A percentile compares a stretch with the other conserved stretches of the same genome.
Evolutionary conservation across 2,797 vertebrate species (phyloP).

Genomic region (Gambusia yucatana): DNA sequence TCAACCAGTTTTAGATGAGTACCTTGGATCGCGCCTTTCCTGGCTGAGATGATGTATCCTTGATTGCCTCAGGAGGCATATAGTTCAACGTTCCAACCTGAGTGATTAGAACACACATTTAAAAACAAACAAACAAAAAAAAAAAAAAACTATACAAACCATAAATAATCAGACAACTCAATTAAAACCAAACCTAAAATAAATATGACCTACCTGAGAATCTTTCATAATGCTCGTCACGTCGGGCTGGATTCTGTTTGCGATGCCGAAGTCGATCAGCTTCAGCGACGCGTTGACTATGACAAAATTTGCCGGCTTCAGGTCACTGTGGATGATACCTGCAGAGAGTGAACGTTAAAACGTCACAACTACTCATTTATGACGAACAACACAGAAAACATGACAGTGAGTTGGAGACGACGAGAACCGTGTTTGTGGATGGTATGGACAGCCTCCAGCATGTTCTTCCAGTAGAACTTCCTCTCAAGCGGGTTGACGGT

Average conservation of each 20-base stretch:
- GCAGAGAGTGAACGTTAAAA: neutral
- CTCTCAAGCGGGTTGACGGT: constrained; percentile 89
- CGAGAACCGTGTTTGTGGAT: constrained; percentile 94
- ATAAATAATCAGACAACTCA: neutral
- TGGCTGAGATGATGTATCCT: constrained; percentile 89
- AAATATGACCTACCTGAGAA: constrained; percentile 85
- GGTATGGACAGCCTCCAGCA: constrained; percentile 95
- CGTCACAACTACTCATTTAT: neutral
- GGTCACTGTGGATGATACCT: constrained; percentile 97
- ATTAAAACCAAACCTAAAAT: neutral
- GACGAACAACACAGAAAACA: neutral
- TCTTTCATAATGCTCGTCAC: constrained; percentile 97
- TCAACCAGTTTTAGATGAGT: constrained; percentile 3
- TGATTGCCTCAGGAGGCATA: constrained; percentile 97
- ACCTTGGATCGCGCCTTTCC: constrained; percentile 93
- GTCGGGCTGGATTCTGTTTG: constrained; percentile 96
- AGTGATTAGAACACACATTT: constrained; percentile 4
- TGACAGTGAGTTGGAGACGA: neutral
- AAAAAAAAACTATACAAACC: too few species aligned
- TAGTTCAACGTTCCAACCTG: constrained; percentile 98
- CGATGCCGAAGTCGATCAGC: constrained; percentile 97
- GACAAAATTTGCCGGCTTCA: constrained; percentile 98
- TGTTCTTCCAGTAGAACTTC: constrained; percentile 98
- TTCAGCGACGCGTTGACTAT: constrained; percentile 96
- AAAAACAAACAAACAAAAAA: too few species aligned